Base-by-base conservation (phyloP, 2,888 invertebrate species). In the Rhyacophila evoluta region DNA sequence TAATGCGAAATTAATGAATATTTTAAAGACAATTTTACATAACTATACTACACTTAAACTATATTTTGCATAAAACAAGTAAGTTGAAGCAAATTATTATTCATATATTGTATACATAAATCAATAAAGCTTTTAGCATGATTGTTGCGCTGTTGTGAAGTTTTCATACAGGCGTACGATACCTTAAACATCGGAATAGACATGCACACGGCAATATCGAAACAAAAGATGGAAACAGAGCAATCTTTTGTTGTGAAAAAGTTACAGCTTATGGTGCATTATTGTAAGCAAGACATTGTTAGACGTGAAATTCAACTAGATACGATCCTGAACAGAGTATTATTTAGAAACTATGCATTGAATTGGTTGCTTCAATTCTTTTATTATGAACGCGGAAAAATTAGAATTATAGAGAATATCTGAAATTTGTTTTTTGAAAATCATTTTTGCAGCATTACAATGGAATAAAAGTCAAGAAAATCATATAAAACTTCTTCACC, bases 71-170 rank as follows among this genome's bases (percentile, higher is more conserved):
- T 55, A 55, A 2, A 25, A 55, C 25, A n/a, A 55, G 6, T 55
- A 19, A 19, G 55, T 55, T 19, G 10, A 19, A 6, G 25, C 19
- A 10, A 55, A 15, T 8, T 55, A 55, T 12, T 39, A 12, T 41
- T 41, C 55, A 2, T 19, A 55, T 55, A 15, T 41, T 41, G 1
- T 25, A 55, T 25, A 55, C 55, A 55, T 55, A 55, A 55, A 55
- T 55, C 55, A 25, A 55, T 55, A 55, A 10, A 55, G 55, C 55
- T 55, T 55, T 55, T n/a, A 55, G 55, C 55, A 19, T 55, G 55
- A 55, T 55, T 55, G 55, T 55, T 55, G 25, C 25, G 55, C 55
- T 25, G 19, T 55, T 55, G 55, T 55, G 19, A 41, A 55, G 55
- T 55, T 55, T 55, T 25, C 0, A 25, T 19, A 55, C 19, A 55